Conservation (phyloP, 1,140 invertebrate species). For the Carposina sasakii region DNA sequence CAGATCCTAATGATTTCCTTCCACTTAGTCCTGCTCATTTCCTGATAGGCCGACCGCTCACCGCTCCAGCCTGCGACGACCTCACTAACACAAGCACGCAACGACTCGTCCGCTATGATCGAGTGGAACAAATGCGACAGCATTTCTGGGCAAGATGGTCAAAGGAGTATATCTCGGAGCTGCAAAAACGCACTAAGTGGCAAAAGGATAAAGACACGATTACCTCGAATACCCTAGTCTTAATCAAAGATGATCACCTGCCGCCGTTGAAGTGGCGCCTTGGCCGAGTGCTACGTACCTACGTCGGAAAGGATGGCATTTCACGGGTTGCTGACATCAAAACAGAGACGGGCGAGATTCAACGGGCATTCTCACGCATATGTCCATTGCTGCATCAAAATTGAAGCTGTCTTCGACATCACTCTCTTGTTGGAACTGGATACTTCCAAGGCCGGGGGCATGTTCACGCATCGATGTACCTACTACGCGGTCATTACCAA, state of each 20-base stretch:
- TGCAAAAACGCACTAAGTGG: slow-evolving; percentile 7
- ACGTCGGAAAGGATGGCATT: slow-evolving; percentile 33
- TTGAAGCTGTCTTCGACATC: no score
- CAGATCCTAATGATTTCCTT: slow-evolving; percentile 11
- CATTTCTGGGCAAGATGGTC: slow-evolving; percentile 11
- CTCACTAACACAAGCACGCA: neutral
- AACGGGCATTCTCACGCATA: neutral
- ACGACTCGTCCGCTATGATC: slow-evolving; percentile 8
- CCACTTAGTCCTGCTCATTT: slow-evolving; percentile 18
- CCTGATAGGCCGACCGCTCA: slow-evolving; percentile 18
- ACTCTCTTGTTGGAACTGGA: no score
- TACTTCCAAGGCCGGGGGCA: no score
- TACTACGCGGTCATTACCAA: no score
- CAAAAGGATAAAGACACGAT: neutral
- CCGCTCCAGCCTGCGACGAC: neutral
- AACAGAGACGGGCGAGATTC: neutral
- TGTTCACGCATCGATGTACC: no score
- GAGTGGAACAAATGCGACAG: slow-evolving; percentile 11
- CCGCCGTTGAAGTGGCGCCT: slow-evolving; percentile 36
- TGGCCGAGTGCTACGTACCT: slow-evolving; percentile 26
- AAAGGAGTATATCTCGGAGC: slow-evolving; percentile 1
- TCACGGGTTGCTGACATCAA: slow-evolving; percentile 19
- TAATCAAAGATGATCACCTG: slow-evolving; percentile 39
- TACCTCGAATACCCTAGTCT: slow-evolving; percentile 30
- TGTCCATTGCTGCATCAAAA: no score